These are phyloP conservation scores for Leptobrachium ailaonicum DNA, from an alignment of 2,113 vertebrate genomes.

Conservation along the genomic window DNA sequence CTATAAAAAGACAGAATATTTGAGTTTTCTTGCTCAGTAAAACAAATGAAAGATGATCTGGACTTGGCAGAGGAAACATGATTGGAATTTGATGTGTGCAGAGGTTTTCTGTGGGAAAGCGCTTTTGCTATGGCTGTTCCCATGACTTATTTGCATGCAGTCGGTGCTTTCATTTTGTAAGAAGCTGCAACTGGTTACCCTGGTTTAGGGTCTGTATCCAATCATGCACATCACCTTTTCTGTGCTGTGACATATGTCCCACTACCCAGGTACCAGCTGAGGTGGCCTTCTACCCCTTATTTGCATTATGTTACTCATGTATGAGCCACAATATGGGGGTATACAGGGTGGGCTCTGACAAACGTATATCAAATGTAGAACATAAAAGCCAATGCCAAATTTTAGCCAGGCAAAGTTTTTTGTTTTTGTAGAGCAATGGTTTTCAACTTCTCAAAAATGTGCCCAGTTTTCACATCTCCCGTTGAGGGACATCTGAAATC, in stretches of 20 bases:
- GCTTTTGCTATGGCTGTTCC: constrained; percentile 50
- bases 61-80: constrained; percentile 51
- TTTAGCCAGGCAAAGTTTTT: too few relatives aligned
- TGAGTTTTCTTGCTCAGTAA: constrained; percentile 49
- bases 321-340: not conserved
- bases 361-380: too few relatives aligned
- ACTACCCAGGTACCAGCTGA: too few relatives aligned
- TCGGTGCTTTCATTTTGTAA: constrained; percentile 24
- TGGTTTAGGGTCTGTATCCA: not conserved
- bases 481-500: too few relatives aligned
- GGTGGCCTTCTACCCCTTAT: too few relatives aligned
- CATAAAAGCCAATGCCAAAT: too few relatives aligned
- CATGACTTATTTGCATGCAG: constrained; percentile 43
- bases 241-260: too few relatives aligned
- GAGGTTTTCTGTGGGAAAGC: constrained; percentile 54
- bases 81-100: constrained; percentile 53
- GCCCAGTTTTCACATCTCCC: too few relatives aligned
- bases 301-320: constrained; percentile 1
- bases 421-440: too few relatives aligned
- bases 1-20: constrained; percentile 37
- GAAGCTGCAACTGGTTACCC: constrained; percentile 8
- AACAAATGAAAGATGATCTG: constrained; percentile 53
- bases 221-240: too few relatives aligned
- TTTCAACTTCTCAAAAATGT: too few relatives aligned
- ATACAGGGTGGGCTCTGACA: too few relatives aligned